phyloP scores from a whole-genome alignment of 2,888 invertebrate genomes.

The Leptodirus hochenwartii region DNA sequence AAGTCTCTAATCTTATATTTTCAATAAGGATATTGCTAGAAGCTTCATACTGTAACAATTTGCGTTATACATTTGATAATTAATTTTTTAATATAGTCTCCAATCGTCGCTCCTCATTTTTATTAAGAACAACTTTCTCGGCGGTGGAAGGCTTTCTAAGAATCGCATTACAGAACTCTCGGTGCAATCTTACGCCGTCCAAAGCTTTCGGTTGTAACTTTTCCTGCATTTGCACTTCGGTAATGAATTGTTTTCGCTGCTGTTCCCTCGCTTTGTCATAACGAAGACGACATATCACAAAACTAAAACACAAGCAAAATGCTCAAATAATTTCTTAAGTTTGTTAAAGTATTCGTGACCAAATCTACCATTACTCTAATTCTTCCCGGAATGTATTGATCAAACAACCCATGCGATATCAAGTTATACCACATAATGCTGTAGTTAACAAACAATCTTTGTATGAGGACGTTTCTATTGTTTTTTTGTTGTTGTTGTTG shows the following conservation, averaged over 20 bases:
- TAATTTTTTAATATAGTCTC: slow-evolving; percentile 19
- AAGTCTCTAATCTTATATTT: too few species aligned
- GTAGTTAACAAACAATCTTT: too few species aligned
- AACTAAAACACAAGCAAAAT: slow-evolving; percentile 32
- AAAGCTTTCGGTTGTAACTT: slow-evolving; percentile 41
- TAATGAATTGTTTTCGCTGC: slow-evolving; percentile 39
- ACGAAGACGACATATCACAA: slow-evolving; percentile 44
- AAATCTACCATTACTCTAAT: too few species aligned
- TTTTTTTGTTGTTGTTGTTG: too few species aligned
- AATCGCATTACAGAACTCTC: slow-evolving; percentile 41
- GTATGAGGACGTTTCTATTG: too few species aligned
- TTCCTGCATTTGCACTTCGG: slow-evolving; percentile 40
- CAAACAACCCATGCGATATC: too few species aligned
- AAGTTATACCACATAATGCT: too few species aligned
- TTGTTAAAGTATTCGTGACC: too few species aligned
- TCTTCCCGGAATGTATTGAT: too few species aligned
- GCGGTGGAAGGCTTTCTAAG: slow-evolving; percentile 22
- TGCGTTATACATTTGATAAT: too few species aligned
- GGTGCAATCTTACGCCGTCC: slow-evolving; percentile 42
- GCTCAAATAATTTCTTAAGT: slow-evolving; percentile 2
- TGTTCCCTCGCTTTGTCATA: slow-evolving; percentile 32
- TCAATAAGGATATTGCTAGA: too few species aligned
- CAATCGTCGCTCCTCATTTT: slow-evolving; percentile 19
- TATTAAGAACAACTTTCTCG: slow-evolving; percentile 20
- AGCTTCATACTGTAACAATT: too few species aligned